phyloP scores from a whole-genome alignment of 2,797 vertebrate species.

The Anguilla obscura region DNA sequence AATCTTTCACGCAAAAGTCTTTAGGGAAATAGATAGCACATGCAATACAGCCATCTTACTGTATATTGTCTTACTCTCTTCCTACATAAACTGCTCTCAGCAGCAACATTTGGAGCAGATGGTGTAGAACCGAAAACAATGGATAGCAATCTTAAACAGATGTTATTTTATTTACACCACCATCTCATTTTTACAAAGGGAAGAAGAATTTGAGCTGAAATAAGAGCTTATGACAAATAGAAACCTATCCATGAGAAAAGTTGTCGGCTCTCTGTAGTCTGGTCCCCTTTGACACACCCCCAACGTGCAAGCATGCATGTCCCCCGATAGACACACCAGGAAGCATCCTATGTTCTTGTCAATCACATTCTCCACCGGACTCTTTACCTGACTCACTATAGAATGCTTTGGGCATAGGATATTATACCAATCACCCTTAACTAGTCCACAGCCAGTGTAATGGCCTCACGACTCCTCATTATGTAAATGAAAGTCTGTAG shows the following conservation, averaged over 20 bases:
- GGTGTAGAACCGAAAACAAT: not conserved
- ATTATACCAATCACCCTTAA: not conserved
- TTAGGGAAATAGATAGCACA: not conserved
- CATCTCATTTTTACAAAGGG: slow-evolving; percentile 5
- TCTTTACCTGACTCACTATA: not conserved
- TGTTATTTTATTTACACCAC: slow-evolving; percentile 9
- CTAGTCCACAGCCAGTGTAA: not conserved
- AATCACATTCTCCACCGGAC: not conserved
- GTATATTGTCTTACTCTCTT: not conserved
- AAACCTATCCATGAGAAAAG: not conserved
- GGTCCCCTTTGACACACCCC: not conserved
- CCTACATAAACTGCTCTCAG: not conserved
- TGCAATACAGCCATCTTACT: not conserved
- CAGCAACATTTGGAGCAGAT: slow-evolving; percentile 13
- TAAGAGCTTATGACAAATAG: slow-evolving; percentile 7
- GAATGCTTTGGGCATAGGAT: not conserved
- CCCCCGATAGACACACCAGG: not conserved
- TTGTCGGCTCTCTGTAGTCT: not conserved
- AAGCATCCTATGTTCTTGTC: not conserved
- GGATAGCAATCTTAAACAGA: slow-evolving; percentile 6
- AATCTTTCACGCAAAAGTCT: not conserved
- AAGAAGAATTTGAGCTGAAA: slow-evolving; percentile 14
- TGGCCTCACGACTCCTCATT: not conserved
- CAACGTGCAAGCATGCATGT: not conserved
- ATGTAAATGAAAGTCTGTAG: not conserved